Evolutionary conservation across 92 coral and sea anemone genomes (phyloP).

Genomic region (Galaxea fascicularis): DNA sequence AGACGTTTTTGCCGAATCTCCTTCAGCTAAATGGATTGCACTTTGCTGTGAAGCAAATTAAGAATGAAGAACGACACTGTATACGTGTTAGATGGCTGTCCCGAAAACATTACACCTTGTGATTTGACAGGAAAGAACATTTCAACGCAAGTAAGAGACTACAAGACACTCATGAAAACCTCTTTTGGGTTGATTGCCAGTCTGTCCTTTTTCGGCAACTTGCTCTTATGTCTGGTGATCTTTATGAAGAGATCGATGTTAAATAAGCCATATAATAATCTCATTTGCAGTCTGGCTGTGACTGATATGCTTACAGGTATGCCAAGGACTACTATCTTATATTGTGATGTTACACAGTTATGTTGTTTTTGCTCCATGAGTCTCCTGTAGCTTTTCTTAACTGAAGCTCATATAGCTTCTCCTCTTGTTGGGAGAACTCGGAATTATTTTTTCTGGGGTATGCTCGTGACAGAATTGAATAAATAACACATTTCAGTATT

Average conservation of each 20-base stretch:
- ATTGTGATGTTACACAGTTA: too few species aligned
- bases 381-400: too few species aligned
- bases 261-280: constrained; percentile 77
- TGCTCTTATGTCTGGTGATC: constrained; percentile 72
- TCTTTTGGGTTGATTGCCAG: constrained; percentile 86
- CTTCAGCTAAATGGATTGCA: constrained; percentile 4
- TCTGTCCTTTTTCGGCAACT: constrained; percentile 78
- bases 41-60: constrained; percentile 12
- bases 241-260: constrained; percentile 78
- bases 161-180: constrained; percentile 33
- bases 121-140: not conserved
- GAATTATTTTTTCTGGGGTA: too few species aligned
- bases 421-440: too few species aligned
- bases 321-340: not conserved
- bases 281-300: constrained; percentile 77
- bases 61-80: constrained; percentile 15
- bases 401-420: too few species aligned
- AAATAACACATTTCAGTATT: too few species aligned
- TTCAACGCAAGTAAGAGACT: constrained; percentile 5
- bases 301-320: constrained; percentile 85
- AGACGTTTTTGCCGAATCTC: constrained; percentile 9
- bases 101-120: not conserved
- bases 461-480: too few species aligned
- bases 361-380: too few species aligned
- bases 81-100: not conserved